Evolutionary conservation across 1,140 invertebrate species (phyloP).

Genomic region (Venturia canescens): DNA sequence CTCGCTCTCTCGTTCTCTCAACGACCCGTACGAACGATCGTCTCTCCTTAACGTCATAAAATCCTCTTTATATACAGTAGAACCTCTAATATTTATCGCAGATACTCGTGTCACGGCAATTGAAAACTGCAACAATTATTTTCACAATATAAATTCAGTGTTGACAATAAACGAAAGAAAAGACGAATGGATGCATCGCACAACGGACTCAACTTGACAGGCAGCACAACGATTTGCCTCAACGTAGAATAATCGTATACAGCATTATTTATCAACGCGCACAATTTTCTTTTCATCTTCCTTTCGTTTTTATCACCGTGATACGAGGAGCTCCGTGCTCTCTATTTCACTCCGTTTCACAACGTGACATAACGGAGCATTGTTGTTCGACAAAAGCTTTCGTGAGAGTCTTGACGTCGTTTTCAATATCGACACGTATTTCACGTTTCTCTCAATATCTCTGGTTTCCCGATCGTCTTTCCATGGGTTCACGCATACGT

Average conservation of each 20-base stretch:
- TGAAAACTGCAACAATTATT: no score
- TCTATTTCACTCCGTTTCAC: constrained; percentile 14
- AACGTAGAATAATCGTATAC: background rate
- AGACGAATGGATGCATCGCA: no score
- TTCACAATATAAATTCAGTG: no score
- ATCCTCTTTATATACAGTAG: background rate
- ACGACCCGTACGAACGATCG: constrained; percentile 3
- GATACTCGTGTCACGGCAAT: background rate
- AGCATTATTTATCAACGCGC: background rate
- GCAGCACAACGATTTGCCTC: no score
- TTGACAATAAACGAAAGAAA: no score
- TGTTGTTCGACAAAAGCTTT: constrained; percentile 17
- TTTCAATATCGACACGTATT: constrained; percentile 11
- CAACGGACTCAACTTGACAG: no score
- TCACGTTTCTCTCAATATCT: background rate
- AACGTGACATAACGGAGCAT: constrained; percentile 31
- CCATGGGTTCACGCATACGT: background rate
- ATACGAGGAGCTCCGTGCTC: background rate
- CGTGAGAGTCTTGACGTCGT: background rate
- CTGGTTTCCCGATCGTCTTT: background rate
- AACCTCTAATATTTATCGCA: background rate
- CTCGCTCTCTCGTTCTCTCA: background rate
- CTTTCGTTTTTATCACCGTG: background rate
- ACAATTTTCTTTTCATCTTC: background rate
- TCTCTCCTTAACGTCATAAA: constrained; percentile 34